phyloP scores from a whole-genome alignment of 2,888 invertebrate species.

The Drosophila barbarae region DNA sequence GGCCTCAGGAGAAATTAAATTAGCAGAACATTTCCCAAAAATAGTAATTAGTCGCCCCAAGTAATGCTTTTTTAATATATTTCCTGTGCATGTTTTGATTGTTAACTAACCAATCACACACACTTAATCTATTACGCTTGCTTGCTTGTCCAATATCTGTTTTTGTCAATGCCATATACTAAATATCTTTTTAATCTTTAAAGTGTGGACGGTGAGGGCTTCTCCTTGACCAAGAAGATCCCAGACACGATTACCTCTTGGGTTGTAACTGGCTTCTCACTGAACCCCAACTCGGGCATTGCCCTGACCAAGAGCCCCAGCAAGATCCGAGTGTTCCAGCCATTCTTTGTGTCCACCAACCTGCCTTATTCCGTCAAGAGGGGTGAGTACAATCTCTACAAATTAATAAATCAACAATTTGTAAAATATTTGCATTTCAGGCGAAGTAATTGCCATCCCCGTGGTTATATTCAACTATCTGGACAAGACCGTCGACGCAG shows the following conservation, averaged over 20 bases:
- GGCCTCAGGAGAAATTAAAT: background rate
- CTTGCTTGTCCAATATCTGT: slow-evolving; percentile 11
- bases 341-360: slow-evolving; percentile 92
- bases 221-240: slow-evolving; percentile 81
- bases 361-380: slow-evolving; percentile 93
- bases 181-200: background rate
- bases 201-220: slow-evolving; percentile 64
- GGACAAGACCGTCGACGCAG: slow-evolving; percentile 87
- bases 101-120: slow-evolving; percentile 7
- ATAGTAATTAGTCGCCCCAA: slow-evolving; percentile 1
- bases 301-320: slow-evolving; percentile 86
- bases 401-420: too few species aligned
- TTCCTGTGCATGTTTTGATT: slow-evolving; percentile 18
- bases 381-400: slow-evolving; percentile 83
- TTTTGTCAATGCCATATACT: background rate
- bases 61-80: slow-evolving; percentile 11
- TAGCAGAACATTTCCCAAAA: background rate
- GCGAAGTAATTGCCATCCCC: slow-evolving; percentile 93
- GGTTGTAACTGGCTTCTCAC: slow-evolving; percentile 90
- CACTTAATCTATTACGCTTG: background rate
- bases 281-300: slow-evolving; percentile 87
- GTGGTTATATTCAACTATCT: slow-evolving; percentile 94
- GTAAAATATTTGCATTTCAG: slow-evolving; percentile 77
- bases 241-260: slow-evolving; percentile 93
- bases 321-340: slow-evolving; percentile 88